phyloP scores from a whole-genome alignment of 1,140 invertebrate species.

The Hylyphantes graminicola region DNA sequence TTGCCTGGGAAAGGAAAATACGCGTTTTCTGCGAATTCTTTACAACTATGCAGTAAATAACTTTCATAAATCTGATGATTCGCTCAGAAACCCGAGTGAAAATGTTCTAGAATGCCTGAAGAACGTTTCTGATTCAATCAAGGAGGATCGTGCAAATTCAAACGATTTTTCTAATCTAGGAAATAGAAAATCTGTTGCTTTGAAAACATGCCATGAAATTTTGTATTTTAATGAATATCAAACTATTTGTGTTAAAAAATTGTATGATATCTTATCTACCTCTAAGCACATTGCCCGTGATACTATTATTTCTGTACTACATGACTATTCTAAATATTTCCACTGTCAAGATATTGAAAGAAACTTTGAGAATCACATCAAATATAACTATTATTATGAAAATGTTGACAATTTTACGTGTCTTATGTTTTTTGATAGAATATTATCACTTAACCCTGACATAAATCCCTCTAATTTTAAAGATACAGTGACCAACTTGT shows the following conservation, averaged over 20 bases:
- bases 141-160: not conserved
- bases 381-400: slow-evolving; percentile 10
- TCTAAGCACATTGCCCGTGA: too few relatives aligned
- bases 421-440: slow-evolving; percentile 15
- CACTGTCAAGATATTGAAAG: not conserved
- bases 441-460: not conserved
- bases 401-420: slow-evolving; percentile 19
- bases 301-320: not conserved
- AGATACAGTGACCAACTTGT: not conserved
- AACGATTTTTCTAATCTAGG: not conserved
- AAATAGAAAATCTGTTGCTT: not conserved
- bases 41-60: slow-evolving; percentile 20
- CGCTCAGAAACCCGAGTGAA: not conserved
- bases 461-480: not conserved
- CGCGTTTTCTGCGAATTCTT: not conserved
- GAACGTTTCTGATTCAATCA: not conserved
- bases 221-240: slow-evolving; percentile 16
- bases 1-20: not conserved
- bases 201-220: not conserved
- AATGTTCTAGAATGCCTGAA: not conserved
- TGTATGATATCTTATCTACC: not conserved
- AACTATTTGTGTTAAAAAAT: not conserved
- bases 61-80: not conserved
- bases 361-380: not conserved
- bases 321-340: not conserved